Conservation (phyloP, 1,140 invertebrate species). For the Tetramorium simillimum region DNA sequence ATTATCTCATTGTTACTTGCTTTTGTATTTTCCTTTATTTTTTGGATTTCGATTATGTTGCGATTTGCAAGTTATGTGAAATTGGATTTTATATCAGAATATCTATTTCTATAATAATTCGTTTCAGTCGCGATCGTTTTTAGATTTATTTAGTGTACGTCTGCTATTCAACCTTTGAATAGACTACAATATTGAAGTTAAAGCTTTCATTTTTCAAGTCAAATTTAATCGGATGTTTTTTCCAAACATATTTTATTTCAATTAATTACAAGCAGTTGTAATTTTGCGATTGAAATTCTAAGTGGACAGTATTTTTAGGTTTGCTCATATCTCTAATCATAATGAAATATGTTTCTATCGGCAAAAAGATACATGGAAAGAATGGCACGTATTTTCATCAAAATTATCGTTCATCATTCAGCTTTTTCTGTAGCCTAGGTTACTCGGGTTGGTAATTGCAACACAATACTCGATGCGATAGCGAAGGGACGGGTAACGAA, state of each 20-base stretch:
- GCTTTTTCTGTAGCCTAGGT: conserved; percentile 53
- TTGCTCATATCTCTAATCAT: conserved; percentile 54
- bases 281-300: conserved; percentile 5
- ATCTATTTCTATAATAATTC: background rate
- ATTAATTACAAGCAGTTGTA: conserved; percentile 30
- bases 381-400: conserved; percentile 38
- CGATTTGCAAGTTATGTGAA: background rate
- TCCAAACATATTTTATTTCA: background rate
- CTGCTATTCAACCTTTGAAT: background rate
- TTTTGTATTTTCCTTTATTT: background rate
- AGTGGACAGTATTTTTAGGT: background rate
- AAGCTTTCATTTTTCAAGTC: background rate
- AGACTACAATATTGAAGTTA: background rate
- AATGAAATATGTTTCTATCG: conserved; percentile 44
- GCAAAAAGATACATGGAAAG: conserved; percentile 7
- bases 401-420: conserved; percentile 58
- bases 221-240: conserved; percentile 7
- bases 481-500: conserved; percentile 21
- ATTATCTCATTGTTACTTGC: background rate
- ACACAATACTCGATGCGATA: conserved; percentile 67
- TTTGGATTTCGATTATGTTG: background rate
- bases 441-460: conserved; percentile 67
- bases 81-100: background rate
- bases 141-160: background rate
- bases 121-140: background rate